A percentile compares a stretch with the other conserved stretches of the same genome.
These are phyloP conservation scores for Kryptolebias ocellatus DNA, from an alignment of 2,797 vertebrate genomes.

Conservation along the genomic window DNA sequence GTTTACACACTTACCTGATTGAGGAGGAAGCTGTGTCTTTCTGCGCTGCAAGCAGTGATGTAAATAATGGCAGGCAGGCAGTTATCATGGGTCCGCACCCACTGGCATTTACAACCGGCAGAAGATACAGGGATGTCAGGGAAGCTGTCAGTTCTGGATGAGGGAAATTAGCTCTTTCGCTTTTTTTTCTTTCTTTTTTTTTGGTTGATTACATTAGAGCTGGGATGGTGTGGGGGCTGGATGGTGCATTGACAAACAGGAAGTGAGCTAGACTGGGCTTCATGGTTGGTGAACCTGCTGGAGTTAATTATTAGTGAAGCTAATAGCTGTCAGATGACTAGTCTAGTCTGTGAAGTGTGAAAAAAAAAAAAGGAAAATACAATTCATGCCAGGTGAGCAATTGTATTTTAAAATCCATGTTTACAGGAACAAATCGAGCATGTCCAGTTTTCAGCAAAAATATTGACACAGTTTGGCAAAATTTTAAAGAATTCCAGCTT, in stretches of 20 bases:
- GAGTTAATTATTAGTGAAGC: conserved; percentile 78
- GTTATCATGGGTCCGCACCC: conserved; percentile 79
- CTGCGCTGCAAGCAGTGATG: conserved; percentile 79
- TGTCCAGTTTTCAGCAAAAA: conserved; percentile 9
- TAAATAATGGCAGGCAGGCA: conserved; percentile 82
- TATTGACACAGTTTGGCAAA: conserved; percentile 33
- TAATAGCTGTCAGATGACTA: conserved; percentile 59
- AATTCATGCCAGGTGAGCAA: conserved; percentile 12
- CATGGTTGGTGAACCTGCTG: conserved; percentile 68
- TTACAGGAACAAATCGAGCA: neutral
- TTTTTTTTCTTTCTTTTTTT: conserved; percentile 59
- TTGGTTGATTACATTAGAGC: conserved; percentile 83
- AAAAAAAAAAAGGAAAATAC: neutral
- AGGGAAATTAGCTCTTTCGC: conserved; percentile 83
- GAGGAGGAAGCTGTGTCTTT: conserved; percentile 62
- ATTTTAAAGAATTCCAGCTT: conserved; percentile 32
- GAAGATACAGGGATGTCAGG: conserved; percentile 87
- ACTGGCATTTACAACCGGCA: conserved; percentile 83
- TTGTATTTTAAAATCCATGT: neutral
- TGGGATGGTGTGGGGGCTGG: conserved; percentile 69
- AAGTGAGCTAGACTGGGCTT: conserved; percentile 63
- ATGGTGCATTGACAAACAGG: conserved; percentile 59
- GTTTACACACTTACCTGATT: conserved; percentile 59
- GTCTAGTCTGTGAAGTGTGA: conserved; percentile 13
- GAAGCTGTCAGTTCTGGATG: conserved; percentile 83